A percentile compares a stretch with the other conserved stretches of the same genome.
Conservation (phyloP, 2,888 invertebrate genomes). For the Nymphalis urticae region DNA sequence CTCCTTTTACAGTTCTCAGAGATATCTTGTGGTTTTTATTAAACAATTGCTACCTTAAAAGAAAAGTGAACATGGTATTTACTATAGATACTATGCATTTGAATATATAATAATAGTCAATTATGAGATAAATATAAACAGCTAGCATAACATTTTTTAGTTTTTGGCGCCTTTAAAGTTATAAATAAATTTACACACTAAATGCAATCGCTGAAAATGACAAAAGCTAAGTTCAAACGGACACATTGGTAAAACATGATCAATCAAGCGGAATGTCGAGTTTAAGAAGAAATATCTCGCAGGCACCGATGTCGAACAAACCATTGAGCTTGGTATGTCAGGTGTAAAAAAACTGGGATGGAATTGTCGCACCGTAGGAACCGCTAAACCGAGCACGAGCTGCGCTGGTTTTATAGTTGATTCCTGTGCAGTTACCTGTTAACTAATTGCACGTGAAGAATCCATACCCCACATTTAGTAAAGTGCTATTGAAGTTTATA, state of each 20-base stretch:
- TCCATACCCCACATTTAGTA: too few species aligned
- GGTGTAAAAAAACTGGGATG: conserved; percentile 48
- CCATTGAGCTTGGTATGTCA: conserved; percentile 33
- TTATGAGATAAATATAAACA: too few species aligned
- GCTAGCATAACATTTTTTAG: background rate
- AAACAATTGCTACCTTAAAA: too few species aligned
- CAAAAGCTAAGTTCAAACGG: conserved; percentile 7
- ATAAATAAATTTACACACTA: background rate
- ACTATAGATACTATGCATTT: too few species aligned
- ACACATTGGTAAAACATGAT: conserved; percentile 44
- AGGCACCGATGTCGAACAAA: conserved; percentile 51
- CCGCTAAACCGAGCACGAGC: conserved; percentile 26
- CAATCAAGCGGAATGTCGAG: conserved; percentile 56
- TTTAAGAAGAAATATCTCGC: conserved; percentile 59
- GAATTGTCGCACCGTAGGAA: conserved; percentile 24
- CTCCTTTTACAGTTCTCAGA: too few species aligned
- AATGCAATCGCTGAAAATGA: background rate
- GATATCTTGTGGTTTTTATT: too few species aligned
- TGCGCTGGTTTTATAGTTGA: background rate
- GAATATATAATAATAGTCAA: too few species aligned
- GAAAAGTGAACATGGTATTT: too few species aligned
- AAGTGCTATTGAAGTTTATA: too few species aligned
- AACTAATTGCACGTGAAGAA: background rate
- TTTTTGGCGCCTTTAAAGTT: background rate
- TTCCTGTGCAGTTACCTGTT: background rate